A percentile compares a stretch with the other conserved stretches of the same genome.
Conservation (phyloP, 2,113 vertebrate genomes). For the Xiphophorus couchianus region DNA sequence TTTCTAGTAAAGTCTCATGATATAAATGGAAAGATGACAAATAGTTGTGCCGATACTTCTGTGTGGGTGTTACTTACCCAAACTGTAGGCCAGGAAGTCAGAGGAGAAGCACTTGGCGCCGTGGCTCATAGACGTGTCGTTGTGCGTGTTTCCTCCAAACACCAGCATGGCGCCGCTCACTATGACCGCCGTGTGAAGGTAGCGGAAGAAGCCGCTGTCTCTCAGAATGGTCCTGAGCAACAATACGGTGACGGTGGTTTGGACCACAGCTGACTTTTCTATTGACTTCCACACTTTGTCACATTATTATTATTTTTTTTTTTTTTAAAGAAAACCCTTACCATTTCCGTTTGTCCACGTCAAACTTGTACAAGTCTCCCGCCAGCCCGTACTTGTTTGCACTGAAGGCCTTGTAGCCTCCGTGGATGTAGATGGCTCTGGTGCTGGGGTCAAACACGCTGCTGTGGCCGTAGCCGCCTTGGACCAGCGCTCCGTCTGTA, state of each 20-base stretch:
- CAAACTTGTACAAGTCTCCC: constrained; percentile 92
- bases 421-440: constrained; percentile 89
- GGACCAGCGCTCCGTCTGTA: constrained; percentile 89
- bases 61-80: constrained; percentile 82
- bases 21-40: not conserved
- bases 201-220: constrained; percentile 94
- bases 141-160: constrained; percentile 98
- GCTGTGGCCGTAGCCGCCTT: constrained; percentile 97
- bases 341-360: constrained; percentile 89
- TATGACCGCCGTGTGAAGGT: constrained; percentile 93
- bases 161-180: constrained; percentile 92
- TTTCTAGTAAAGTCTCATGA: not conserved
- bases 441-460: constrained; percentile 90
- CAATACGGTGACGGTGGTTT: not conserved
- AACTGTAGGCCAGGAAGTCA: constrained; percentile 94
- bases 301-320: too few relatives aligned
- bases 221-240: constrained; percentile 89
- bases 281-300: too few relatives aligned
- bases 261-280: too few relatives aligned
- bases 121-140: constrained; percentile 98
- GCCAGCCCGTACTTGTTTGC: constrained; percentile 96
- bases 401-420: constrained; percentile 97
- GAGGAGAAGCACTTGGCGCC: constrained; percentile 98
- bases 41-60: not conserved
- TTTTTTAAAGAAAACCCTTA: constrained; percentile 42